Evolutionary conservation across 1,140 invertebrate genomes (phyloP), one percentile per base, ranked within the genome.

Genomic region (Pantala flavescens): DNA sequence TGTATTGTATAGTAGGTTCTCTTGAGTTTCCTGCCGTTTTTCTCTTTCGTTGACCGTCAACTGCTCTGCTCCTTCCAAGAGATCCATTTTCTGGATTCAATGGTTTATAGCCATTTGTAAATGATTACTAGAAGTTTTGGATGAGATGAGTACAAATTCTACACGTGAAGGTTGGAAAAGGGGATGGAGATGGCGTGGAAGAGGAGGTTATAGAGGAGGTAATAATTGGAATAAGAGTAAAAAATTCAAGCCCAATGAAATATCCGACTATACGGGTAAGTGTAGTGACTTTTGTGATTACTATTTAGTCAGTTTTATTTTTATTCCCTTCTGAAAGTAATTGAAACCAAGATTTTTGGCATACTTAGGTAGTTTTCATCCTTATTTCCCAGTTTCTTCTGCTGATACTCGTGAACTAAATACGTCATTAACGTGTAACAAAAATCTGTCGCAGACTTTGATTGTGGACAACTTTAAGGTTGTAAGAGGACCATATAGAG

Each of bases 401-500:
- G 28, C 9, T 36, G 28, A 36, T 5, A 36, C 28, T 36, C 28
- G 9, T 36, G 28, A 36, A 9, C 28, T 5, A 2, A 36, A 36
- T 36, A 5, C 28, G 9, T 36, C 28, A 36, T 5, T 36, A 5
- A 36, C 28, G 28, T 36, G 3, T 36, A 36, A 36, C 28, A 36
- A 2, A 36, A 36, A 36, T 36, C 28, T 36, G 9, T 70, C 63
- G 2, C 73, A 74, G 21, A 24, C 24, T 2, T 36, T 43, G 21
- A 74, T 74, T 9, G 43, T 43, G 43, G 73, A 74, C 23, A 23
- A 10, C 7, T 70, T 43, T 36, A n/a, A 74, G 19, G 73, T 70
- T 36, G 24, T 23, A 21, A 19, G 23, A 49, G 79, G 78, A 63
- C 82, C 86, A 42, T 89, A 88, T 78, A 83, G 85, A 79, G 85